Conservation (phyloP, 2,797 vertebrate species). For the Myripristis murdjan region DNA sequence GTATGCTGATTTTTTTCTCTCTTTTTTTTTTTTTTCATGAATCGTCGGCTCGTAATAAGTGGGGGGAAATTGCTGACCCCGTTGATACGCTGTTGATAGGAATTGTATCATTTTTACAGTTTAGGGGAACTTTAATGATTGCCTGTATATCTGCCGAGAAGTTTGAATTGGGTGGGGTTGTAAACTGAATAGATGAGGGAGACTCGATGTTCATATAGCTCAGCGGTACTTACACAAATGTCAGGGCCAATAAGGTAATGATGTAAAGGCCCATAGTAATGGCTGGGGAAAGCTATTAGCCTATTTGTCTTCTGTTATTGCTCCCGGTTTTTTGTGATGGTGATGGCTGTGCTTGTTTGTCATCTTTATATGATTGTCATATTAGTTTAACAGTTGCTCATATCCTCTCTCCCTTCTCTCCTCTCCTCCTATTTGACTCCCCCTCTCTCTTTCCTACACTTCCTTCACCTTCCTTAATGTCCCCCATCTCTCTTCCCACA, state of each 20-base stretch:
- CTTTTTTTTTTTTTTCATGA: constrained; percentile 38
- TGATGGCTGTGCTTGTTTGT: constrained; percentile 66
- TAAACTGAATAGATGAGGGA: constrained; percentile 58
- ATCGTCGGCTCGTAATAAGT: constrained; percentile 65
- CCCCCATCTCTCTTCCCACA: not conserved
- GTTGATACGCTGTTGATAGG: constrained; percentile 58
- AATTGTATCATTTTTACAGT: constrained; percentile 71
- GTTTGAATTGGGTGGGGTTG: constrained; percentile 54
- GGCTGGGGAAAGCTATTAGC: constrained; percentile 60
- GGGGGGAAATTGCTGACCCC: constrained; percentile 65
- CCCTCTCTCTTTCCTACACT: constrained; percentile 1
- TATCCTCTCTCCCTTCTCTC: constrained; percentile 26
- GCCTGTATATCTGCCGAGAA: constrained; percentile 61
- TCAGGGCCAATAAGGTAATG: constrained; percentile 74
- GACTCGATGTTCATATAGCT: constrained; percentile 50
- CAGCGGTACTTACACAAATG: constrained; percentile 64
- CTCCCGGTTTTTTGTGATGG: constrained; percentile 59
- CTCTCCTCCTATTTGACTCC: constrained; percentile 22
- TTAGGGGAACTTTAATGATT: constrained; percentile 64
- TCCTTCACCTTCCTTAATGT: not conserved
- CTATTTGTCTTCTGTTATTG: constrained; percentile 72
- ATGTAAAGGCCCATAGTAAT: constrained; percentile 70
- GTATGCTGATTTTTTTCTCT: constrained; percentile 35
- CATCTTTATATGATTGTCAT: constrained; percentile 70
- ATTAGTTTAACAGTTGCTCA: constrained; percentile 53